Percentiles rank a stretch among this genome's conserved stretches.
Evolutionary conservation across 2,888 invertebrate species (phyloP).

Genomic region (Gymnosoma rotundatum): DNA sequence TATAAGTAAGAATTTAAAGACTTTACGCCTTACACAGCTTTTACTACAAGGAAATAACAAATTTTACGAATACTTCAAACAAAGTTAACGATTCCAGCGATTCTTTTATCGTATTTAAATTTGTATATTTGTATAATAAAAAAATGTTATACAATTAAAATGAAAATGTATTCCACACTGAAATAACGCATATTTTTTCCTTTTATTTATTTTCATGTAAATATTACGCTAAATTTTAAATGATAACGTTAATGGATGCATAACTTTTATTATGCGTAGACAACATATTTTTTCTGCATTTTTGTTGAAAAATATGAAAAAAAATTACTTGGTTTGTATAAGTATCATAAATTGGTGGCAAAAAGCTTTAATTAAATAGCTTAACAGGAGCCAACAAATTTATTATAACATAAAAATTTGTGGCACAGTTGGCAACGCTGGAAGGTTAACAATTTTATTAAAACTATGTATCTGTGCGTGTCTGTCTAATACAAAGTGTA

Average conservation of each 20-base stretch:
- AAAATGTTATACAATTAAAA: conserved; percentile 47
- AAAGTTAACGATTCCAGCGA: not conserved
- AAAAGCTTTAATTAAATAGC: conserved; percentile 54
- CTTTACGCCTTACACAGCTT: no score
- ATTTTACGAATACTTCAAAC: no score
- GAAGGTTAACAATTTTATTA: conserved; percentile 16
- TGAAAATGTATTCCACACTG: conserved; percentile 44
- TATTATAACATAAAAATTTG: conserved; percentile 49
- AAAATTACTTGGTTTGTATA: conserved; percentile 33
- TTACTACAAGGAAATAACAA: no score
- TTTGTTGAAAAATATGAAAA: conserved; percentile 7
- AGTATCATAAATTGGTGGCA: not conserved
- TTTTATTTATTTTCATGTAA: conserved; percentile 58
- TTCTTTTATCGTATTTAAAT: not conserved
- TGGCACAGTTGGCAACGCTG: conserved; percentile 48
- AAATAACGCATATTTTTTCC: conserved; percentile 27
- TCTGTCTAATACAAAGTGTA: not conserved
- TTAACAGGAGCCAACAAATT: conserved; percentile 61
- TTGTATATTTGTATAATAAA: not conserved
- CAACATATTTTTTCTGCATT: conserved; percentile 16
- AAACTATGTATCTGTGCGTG: not conserved
- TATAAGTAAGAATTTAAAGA: not conserved
- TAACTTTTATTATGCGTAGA: conserved; percentile 53
- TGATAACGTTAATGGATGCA: conserved; percentile 35
- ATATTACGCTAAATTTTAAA: conserved; percentile 30